Base-by-base conservation (phyloP, 2,113 vertebrate genomes). In the Gorsachius goisagi region DNA sequence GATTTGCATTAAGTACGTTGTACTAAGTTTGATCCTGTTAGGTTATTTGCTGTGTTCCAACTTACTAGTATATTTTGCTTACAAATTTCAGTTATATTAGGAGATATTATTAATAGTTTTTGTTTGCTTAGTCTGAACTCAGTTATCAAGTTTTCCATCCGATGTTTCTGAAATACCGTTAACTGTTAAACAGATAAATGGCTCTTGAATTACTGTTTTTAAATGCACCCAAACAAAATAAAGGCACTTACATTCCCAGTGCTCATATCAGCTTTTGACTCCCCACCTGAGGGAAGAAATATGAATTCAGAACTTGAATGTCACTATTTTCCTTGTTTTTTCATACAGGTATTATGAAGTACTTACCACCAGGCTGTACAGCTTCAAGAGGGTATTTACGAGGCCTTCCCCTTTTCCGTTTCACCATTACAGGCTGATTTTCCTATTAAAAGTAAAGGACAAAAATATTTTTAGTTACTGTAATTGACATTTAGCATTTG, bases 391-490 rank as follows among this genome's bases (percentile, higher is more conserved):
- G 98, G 58, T 98, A 93, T 97, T 98, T 98, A 78, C 98, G 98
- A 92, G 98, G 98, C 74, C 98, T 97, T 88, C 98, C 98, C 91
- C 98, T 98, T 97, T 97, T 98, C 89, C 98, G 94, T 96, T 98
- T 98, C 93, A 98, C 94, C 88, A 97, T 53, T 55, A 98, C 49
- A 44, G 98, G 97, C 15, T 97, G 97, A 93, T 97, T 98, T 87
- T 96, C 98, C 98, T 98, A 79, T 86, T 16, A 35, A 22, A 41
- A 88, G 32, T 9, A 50, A 60, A 37, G 56, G 41, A 35, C 7
- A 69, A 47, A 85, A 90, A 41, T 22, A 80, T 30, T 73, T 77
- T 77, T 50, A 41, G 28, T 69, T 41, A 58, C 19, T 55, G 11
- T 21, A 77, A 76, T 2, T 75, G 58, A 77, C 53, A 75, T 27